Conservation (phyloP, 2,888 invertebrate genomes). For the Yponomeuta cagnagella region DNA sequence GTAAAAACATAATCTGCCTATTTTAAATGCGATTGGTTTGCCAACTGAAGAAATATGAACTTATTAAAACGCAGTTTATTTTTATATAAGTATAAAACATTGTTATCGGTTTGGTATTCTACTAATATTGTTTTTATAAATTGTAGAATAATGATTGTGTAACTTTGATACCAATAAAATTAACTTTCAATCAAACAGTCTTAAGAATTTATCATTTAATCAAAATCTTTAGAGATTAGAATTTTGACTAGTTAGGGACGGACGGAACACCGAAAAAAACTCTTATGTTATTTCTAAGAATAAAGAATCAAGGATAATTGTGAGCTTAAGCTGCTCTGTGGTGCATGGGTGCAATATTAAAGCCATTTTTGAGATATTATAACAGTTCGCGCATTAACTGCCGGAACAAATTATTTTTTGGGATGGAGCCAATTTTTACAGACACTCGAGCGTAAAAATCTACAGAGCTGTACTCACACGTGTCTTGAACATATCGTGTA, state of each 20-base stretch:
- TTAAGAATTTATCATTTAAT: too few relatives aligned
- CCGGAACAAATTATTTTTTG: constrained; percentile 26
- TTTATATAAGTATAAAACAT: constrained; percentile 24
- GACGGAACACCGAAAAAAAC: too few relatives aligned
- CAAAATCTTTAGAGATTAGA: too few relatives aligned
- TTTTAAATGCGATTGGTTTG: constrained; percentile 29
- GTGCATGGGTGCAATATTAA: neutral
- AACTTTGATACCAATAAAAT: constrained; percentile 49
- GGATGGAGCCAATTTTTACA: constrained; percentile 39
- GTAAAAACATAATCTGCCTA: neutral
- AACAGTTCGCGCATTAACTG: neutral
- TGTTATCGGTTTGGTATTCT: constrained; percentile 42
- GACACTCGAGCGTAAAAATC: constrained; percentile 1
- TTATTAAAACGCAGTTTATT: constrained; percentile 20
- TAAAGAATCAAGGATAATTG: too few relatives aligned
- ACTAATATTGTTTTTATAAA: constrained; percentile 37
- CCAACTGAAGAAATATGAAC: constrained; percentile 22
- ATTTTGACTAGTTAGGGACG: too few relatives aligned
- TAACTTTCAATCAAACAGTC: constrained; percentile 22
- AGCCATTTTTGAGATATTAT: neutral
- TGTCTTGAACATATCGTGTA: neutral
- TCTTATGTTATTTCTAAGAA: too few relatives aligned
- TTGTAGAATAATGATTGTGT: constrained; percentile 35
- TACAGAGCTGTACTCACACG: neutral
- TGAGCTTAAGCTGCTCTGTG: too few relatives aligned